These are phyloP conservation scores for Hylaeus volcanicus DNA, from an alignment of 1,140 invertebrate genomes.

Conservation along the genomic window DNA sequence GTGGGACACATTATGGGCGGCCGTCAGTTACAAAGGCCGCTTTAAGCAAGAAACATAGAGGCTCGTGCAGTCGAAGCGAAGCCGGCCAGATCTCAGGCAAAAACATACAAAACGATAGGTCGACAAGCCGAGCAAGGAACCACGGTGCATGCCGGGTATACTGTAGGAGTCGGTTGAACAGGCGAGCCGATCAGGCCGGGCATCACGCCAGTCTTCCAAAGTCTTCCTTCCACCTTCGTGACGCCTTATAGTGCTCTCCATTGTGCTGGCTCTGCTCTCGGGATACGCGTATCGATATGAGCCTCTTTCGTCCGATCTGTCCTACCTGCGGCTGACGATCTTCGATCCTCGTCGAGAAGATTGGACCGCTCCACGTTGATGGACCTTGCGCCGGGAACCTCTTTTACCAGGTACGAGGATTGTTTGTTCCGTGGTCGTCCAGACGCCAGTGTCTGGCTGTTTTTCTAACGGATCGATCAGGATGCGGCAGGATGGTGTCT, in stretches of 20 bases:
- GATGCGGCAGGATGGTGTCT: not conserved
- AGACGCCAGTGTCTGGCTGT: not conserved
- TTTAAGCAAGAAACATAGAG: conserved; percentile 23
- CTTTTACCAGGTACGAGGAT: conserved; percentile 1
- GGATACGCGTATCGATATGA: conserved; percentile 6
- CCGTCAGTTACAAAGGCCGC: conserved; percentile 33
- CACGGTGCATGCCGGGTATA: conserved; percentile 55
- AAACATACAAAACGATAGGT: conserved; percentile 54
- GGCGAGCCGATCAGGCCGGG: conserved; percentile 52
- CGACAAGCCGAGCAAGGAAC: conserved; percentile 55
- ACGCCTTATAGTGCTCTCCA: conserved; percentile 24
- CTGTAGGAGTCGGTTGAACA: conserved; percentile 52
- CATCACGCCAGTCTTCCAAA: conserved; percentile 63
- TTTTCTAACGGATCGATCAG: not conserved
- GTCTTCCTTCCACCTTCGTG: conserved; percentile 48
- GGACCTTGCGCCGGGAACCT: not conserved
- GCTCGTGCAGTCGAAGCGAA: conserved; percentile 42
- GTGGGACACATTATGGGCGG: conserved; percentile 4
- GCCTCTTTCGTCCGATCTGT: not conserved
- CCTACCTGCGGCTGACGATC: not conserved
- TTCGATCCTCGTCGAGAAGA: not conserved
- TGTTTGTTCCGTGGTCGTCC: not conserved
- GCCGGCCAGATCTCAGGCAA: conserved; percentile 46
- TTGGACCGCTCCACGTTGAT: not conserved
- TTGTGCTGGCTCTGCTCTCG: conserved; percentile 1